Evolutionary conservation across 2,113 vertebrate genomes (phyloP).

Genomic region (Perca fluviatilis): DNA sequence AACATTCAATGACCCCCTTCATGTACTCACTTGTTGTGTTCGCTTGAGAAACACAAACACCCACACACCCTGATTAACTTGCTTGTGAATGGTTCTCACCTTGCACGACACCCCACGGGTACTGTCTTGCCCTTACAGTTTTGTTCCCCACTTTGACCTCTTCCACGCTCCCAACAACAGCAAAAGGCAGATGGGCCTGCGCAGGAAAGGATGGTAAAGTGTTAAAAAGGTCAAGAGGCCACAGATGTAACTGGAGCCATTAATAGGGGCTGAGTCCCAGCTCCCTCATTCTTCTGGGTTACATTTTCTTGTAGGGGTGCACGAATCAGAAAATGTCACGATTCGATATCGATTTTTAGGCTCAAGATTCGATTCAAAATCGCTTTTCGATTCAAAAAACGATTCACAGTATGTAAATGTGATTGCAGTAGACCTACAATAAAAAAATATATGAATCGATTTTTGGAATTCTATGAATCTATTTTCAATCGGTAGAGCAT

Average conservation of each 20-base stretch:
- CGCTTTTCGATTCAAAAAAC: no score
- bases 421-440: no score
- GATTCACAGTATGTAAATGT: no score
- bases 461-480: no score
- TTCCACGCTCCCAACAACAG: slow-evolving; percentile 96
- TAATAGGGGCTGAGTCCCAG: not conserved
- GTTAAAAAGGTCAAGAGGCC: slow-evolving; percentile 17
- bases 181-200: slow-evolving; percentile 97
- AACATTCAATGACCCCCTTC: not conserved
- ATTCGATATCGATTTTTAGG: no score
- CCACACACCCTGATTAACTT: not conserved
- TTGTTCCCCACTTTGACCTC: slow-evolving; percentile 99
- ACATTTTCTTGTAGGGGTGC: not conserved
- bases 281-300: not conserved
- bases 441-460: no score
- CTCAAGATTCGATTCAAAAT: no score
- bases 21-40: not conserved
- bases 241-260: slow-evolving; percentile 2
- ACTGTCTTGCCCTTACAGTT: slow-evolving; percentile 95
- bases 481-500: no score
- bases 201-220: slow-evolving; percentile 26
- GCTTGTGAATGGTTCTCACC: slow-evolving; percentile 84
- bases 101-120: slow-evolving; percentile 98
- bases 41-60: slow-evolving; percentile 26
- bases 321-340: no score